A percentile compares a stretch with the other conserved stretches of the same genome.
These are phyloP conservation scores for Drosophila siamana DNA, from an alignment of 2,888 invertebrate genomes.

Conservation along the genomic window DNA sequence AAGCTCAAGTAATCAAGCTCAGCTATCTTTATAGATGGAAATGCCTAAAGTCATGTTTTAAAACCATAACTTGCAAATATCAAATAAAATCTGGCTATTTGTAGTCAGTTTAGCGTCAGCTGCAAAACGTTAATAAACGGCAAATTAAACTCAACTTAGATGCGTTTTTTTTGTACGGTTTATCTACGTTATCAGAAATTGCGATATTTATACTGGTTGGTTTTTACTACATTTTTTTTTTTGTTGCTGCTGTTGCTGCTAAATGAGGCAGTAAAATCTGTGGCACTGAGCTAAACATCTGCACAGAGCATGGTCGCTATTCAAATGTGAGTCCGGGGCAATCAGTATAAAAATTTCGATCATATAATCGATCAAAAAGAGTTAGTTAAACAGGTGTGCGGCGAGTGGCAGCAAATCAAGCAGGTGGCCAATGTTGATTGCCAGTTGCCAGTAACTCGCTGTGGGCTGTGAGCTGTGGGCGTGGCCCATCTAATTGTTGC, in stretches of 20 bases:
- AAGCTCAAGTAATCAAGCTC: too few relatives aligned
- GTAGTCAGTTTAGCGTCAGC: too few relatives aligned
- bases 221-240: background rate
- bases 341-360: slow-evolving; percentile 8
- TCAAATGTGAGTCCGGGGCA: slow-evolving; percentile 28
- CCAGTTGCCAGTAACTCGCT: slow-evolving; percentile 5
- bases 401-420: slow-evolving; percentile 8
- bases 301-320: slow-evolving; percentile 42
- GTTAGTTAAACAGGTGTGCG: slow-evolving; percentile 51
- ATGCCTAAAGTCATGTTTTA: too few relatives aligned
- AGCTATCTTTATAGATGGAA: too few relatives aligned
- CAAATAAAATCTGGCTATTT: too few relatives aligned
- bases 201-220: background rate
- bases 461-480: slow-evolving; percentile 49
- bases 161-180: background rate
- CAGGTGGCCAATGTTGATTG: slow-evolving; percentile 58
- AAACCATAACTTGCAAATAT: too few relatives aligned
- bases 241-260: too few relatives aligned
- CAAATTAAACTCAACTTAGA: too few relatives aligned
- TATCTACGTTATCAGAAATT: background rate
- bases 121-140: too few relatives aligned
- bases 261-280: slow-evolving; percentile 39
- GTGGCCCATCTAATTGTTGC: slow-evolving; percentile 69
- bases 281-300: slow-evolving; percentile 37
- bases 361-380: slow-evolving; percentile 13